phyloP scores from a whole-genome alignment of 2,888 invertebrate species.

The Cosmia trapezina region DNA sequence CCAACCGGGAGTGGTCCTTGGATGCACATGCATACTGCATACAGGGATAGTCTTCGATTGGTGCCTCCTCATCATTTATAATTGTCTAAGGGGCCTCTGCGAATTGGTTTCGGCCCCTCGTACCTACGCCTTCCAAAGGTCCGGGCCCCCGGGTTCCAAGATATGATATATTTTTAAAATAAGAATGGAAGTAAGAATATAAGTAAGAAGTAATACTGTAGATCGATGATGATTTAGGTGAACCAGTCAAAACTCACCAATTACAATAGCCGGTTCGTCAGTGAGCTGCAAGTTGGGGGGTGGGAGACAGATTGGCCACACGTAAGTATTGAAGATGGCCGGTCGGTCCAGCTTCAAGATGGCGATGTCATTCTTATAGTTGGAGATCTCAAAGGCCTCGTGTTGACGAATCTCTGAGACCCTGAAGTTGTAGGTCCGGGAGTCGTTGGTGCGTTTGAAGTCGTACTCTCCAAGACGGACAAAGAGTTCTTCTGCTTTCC shows the following conservation, averaged over 20 bases:
- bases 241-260: slow-evolving; percentile 84
- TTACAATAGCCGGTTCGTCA: slow-evolving; percentile 92
- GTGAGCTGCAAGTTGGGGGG: slow-evolving; percentile 91
- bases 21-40: no score
- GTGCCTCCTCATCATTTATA: no score
- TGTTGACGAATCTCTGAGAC: slow-evolving; percentile 92
- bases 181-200: no score
- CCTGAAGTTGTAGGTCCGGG: slow-evolving; percentile 92
- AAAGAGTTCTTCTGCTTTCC: slow-evolving; percentile 90
- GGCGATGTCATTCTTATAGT: slow-evolving; percentile 94
- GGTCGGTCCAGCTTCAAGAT: slow-evolving; percentile 92
- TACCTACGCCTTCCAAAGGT: no score
- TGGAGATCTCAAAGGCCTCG: slow-evolving; percentile 91
- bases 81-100: no score
- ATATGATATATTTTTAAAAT: no score
- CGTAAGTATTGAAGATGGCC: slow-evolving; percentile 93
- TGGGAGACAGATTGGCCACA: slow-evolving; percentile 96
- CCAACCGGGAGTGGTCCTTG: no score
- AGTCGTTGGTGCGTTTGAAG: slow-evolving; percentile 92
- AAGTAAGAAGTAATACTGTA: no score
- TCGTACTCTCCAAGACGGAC: slow-evolving; percentile 96
- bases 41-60: no score
- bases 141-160: no score
- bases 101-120: no score
- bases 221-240: no score